phyloP scores from a whole-genome alignment of 2,113 vertebrate species.

The Alligator mississippiensis region DNA sequence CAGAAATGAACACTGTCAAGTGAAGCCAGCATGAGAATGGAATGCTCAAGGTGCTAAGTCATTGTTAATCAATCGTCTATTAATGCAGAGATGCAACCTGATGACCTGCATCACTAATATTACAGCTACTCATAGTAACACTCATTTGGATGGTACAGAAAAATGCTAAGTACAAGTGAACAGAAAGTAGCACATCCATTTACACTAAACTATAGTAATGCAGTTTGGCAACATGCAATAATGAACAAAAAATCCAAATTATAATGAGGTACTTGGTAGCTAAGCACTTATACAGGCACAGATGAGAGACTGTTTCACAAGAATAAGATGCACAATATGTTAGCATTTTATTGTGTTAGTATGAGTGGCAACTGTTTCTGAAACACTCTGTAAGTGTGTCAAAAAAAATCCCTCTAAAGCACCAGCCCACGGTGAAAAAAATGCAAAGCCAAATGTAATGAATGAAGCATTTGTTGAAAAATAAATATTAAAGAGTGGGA shows the following conservation, averaged over 20 bases:
- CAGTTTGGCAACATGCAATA: slow-evolving; percentile 78
- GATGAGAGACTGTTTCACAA: slow-evolving; percentile 35
- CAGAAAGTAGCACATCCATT: slow-evolving; percentile 73
- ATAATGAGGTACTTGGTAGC: slow-evolving; percentile 54
- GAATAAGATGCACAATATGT: slow-evolving; percentile 63
- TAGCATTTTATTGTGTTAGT: slow-evolving; percentile 70
- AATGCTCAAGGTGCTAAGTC: slow-evolving; percentile 79
- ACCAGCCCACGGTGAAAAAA: slow-evolving; percentile 78
- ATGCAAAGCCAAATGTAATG: slow-evolving; percentile 78
- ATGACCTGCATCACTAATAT: slow-evolving; percentile 61
- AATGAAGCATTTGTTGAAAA: slow-evolving; percentile 74
- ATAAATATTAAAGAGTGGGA: slow-evolving; percentile 68
- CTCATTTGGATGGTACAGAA: slow-evolving; percentile 64
- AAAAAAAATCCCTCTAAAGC: slow-evolving; percentile 70
- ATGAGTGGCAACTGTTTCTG: slow-evolving; percentile 39
- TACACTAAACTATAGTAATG: slow-evolving; percentile 65
- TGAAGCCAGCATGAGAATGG: slow-evolving; percentile 82
- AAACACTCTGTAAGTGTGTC: slow-evolving; percentile 62
- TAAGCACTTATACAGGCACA: slow-evolving; percentile 68
- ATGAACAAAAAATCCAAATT: slow-evolving; percentile 75
- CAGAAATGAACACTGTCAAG: slow-evolving; percentile 78
- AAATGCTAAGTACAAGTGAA: slow-evolving; percentile 50
- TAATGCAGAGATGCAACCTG: slow-evolving; percentile 67
- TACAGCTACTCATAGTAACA: slow-evolving; percentile 67
- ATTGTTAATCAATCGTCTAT: slow-evolving; percentile 71